A percentile compares a stretch with the other conserved stretches of the same genome.
Conservation (phyloP, 2,888 invertebrate species). For the Blera fallax region DNA sequence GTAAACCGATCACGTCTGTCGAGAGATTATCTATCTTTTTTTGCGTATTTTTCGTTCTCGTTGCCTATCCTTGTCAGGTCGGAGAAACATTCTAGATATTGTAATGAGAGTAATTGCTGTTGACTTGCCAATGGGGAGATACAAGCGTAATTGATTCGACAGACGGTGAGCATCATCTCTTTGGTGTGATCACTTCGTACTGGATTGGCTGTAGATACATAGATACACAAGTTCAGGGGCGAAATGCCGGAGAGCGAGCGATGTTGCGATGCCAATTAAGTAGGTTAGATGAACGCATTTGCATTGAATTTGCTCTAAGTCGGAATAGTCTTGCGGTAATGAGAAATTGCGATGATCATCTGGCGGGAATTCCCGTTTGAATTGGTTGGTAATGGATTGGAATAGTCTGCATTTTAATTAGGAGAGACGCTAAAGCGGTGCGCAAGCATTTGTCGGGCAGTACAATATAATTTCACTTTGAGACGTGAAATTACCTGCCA, state of each 20-base stretch:
- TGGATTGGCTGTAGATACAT: neutral
- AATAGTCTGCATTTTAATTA: neutral
- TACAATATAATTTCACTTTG: too few relatives aligned
- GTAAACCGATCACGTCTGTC: conserved; percentile 63
- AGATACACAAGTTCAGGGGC: conserved; percentile 33
- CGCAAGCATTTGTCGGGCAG: too few relatives aligned
- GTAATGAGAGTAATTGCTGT: conserved; percentile 70
- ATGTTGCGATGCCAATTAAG: conserved; percentile 20
- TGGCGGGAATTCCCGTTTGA: conserved; percentile 11
- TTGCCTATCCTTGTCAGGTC: conserved; percentile 57
- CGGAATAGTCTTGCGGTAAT: neutral
- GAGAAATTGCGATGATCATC: neutral
- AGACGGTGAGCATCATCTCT: conserved; percentile 13
- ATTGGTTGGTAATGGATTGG: conserved; percentile 12
- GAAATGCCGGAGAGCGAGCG: conserved; percentile 8
- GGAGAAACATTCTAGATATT: conserved; percentile 63
- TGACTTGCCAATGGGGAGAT: conserved; percentile 62
- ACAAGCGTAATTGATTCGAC: conserved; percentile 55
- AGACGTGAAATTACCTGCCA: too few relatives aligned
- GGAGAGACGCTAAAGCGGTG: neutral
- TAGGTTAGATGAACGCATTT: conserved; percentile 13
- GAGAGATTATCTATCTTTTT: conserved; percentile 57
- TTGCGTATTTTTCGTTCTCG: neutral
- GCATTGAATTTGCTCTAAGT: neutral
- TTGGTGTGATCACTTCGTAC: neutral